Percentiles rank a stretch among this genome's conserved stretches.
These are phyloP conservation scores for Rattus rattus DNA, from an alignment of 2,113 vertebrate species.

Conservation along the genomic window DNA sequence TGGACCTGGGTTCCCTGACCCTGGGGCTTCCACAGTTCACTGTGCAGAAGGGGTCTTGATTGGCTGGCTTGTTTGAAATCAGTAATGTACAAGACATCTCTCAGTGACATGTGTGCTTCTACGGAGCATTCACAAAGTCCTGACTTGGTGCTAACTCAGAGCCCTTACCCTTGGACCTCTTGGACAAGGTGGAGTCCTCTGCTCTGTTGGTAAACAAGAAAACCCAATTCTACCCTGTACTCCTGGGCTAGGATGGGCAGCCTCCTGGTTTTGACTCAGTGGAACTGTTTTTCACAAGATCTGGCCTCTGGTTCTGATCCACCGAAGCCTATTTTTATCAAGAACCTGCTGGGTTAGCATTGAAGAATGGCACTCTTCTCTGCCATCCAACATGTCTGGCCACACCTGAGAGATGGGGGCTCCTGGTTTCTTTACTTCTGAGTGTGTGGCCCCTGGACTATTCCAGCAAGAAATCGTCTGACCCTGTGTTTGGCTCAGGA, in stretches of 20 bases:
- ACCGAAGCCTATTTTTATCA: not conserved
- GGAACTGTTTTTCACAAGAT: not conserved
- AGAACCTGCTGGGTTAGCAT: not conserved
- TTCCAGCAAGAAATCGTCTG: not conserved
- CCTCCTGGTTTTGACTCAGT: not conserved
- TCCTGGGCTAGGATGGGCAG: rapidly evolving
- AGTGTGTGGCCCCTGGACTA: no score
- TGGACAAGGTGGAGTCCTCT: not conserved
- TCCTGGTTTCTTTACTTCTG: not conserved
- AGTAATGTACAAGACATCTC: not conserved
- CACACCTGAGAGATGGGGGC: not conserved
- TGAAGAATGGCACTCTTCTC: no score
- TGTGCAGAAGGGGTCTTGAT: not conserved
- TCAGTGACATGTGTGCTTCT: not conserved
- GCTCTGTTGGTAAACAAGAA: not conserved
- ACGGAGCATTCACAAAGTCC: not conserved
- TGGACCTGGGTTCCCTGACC: no score
- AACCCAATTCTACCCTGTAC: not conserved
- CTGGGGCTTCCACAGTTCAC: not conserved
- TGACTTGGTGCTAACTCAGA: not conserved
- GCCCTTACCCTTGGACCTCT: no score
- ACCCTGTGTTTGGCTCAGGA: not conserved
- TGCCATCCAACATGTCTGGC: not conserved
- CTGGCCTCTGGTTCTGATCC: not conserved
- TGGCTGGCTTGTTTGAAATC: not conserved